Evolutionary conservation across 2,113 vertebrate species (phyloP).

Genomic region (Serinus canaria): DNA sequence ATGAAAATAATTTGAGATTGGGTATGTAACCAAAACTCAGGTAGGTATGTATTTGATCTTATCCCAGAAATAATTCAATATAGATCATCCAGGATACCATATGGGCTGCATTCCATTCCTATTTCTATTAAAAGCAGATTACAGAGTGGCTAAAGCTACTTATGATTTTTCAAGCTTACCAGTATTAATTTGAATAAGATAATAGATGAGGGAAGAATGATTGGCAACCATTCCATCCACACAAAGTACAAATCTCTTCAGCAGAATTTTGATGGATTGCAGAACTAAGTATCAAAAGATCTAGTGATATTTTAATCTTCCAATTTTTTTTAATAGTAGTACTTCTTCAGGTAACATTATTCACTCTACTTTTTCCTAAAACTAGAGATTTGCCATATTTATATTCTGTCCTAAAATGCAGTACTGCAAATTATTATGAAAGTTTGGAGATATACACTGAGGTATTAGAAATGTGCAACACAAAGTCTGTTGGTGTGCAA

Average conservation of each 20-base stretch:
- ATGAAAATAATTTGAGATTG: conserved; percentile 57
- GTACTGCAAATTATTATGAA: neutral
- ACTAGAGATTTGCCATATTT: neutral
- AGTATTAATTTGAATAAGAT: conserved; percentile 64
- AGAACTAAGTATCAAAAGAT: neutral
- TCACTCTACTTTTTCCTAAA: neutral
- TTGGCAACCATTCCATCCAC: conserved; percentile 47
- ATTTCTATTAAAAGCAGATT: conserved; percentile 55
- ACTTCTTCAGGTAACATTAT: neutral
- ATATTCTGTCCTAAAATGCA: neutral
- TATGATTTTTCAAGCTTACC: conserved; percentile 56
- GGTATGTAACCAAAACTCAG: conserved; percentile 35
- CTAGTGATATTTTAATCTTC: neutral
- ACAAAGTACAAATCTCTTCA: conserved; percentile 45
- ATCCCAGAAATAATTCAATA: conserved; percentile 47
- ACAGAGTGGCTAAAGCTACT: conserved; percentile 49
- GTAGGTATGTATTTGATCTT: conserved; percentile 58
- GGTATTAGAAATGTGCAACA: neutral
- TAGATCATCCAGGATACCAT: conserved; percentile 52
- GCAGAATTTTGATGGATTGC: conserved; percentile 19
- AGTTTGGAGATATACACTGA: neutral
- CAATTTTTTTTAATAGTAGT: neutral
- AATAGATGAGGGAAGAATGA: conserved; percentile 46
- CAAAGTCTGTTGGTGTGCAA: neutral
- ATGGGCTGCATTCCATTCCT: conserved; percentile 53